Percentiles rank a stretch among this genome's conserved stretches.
Evolutionary conservation across 2,113 vertebrate species (phyloP).

Genomic region (Ceyx melanurus): DNA sequence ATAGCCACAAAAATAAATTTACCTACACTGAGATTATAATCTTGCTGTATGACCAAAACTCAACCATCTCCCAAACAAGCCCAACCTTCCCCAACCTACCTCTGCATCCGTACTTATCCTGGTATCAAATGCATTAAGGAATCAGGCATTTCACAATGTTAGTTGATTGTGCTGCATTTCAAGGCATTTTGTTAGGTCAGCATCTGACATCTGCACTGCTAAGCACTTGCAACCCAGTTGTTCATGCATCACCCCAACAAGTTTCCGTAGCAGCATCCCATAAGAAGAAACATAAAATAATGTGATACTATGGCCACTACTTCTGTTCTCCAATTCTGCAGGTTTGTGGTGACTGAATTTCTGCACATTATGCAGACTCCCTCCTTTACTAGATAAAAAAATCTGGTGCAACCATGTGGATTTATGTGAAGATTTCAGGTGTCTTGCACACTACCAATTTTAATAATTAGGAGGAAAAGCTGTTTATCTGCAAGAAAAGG

Average conservation of each 20-base stretch:
- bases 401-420: neutral
- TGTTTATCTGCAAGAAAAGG: neutral
- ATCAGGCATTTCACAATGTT: constrained; percentile 49
- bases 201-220: constrained; percentile 59
- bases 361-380: neutral
- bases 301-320: constrained; percentile 68
- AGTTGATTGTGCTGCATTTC: constrained; percentile 62
- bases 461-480: neutral
- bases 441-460: neutral
- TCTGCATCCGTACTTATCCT: neutral
- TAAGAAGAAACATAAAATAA: constrained; percentile 27
- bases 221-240: constrained; percentile 47
- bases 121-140: neutral
- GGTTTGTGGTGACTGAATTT: neutral
- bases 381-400: neutral
- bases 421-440: neutral
- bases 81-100: neutral
- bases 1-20: neutral
- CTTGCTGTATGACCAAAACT: neutral
- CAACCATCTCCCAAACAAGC: neutral
- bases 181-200: constrained; percentile 66
- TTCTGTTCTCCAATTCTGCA: constrained; percentile 34
- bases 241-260: constrained; percentile 65
- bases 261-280: constrained; percentile 40
- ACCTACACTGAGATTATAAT: neutral